Percentiles rank a stretch among this genome's conserved stretches.
Evolutionary conservation across 2,113 vertebrate species (phyloP).

Genomic region (Eleginops maclovinus): DNA sequence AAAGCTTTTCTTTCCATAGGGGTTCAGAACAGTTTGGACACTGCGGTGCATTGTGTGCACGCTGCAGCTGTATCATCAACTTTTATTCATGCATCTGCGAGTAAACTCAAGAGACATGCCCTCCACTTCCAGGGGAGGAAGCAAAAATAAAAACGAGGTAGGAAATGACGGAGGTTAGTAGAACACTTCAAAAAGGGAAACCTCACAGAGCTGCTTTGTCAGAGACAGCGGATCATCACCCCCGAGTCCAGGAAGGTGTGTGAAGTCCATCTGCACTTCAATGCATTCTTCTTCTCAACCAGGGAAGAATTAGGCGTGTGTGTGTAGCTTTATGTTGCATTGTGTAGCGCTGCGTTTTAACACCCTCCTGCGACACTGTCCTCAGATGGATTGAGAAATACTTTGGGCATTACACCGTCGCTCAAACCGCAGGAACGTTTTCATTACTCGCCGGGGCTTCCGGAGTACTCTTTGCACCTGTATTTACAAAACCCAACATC

Average conservation of each 20-base stretch:
- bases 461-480: conserved; percentile 78
- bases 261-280: conserved; percentile 33
- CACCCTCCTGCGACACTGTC: conserved; percentile 26
- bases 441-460: conserved; percentile 73
- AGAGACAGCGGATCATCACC: conserved; percentile 33
- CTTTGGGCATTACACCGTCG: conserved; percentile 65
- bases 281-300: conserved; percentile 38
- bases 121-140: background rate
- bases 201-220: conserved; percentile 48
- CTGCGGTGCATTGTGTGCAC: background rate
- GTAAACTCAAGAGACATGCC: background rate
- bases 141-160: background rate
- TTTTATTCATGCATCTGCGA: conserved; percentile 15
- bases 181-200: conserved; percentile 30
- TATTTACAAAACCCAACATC: conserved; percentile 81
- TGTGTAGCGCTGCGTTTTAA: background rate
- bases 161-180: conserved; percentile 6
- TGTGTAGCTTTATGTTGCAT: background rate
- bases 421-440: conserved; percentile 67
- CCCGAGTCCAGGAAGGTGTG: conserved; percentile 34
- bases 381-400: conserved; percentile 73
- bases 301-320: conserved; percentile 18
- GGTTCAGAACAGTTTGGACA: background rate
- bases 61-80: background rate
- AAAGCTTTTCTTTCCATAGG: background rate